phyloP scores from a whole-genome alignment of 2,797 vertebrate species.

The Miichthys miiuy region DNA sequence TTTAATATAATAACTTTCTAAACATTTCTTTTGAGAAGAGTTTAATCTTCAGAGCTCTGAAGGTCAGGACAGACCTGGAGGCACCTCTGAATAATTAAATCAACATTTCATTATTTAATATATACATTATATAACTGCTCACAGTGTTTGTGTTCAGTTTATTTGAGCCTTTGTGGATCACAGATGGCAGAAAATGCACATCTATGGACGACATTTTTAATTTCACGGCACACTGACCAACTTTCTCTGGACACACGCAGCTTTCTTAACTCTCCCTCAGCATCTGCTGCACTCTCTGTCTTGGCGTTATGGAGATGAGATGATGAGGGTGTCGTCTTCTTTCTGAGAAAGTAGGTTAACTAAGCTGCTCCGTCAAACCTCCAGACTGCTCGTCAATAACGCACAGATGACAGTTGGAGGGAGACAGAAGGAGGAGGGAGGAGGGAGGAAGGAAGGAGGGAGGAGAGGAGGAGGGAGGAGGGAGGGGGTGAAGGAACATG shows the following conservation, averaged over 20 bases:
- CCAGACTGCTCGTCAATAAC: constrained; percentile 43
- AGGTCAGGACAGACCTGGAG: too few species aligned
- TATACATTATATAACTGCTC: too few species aligned
- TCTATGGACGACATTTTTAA: background rate
- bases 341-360: constrained; percentile 73
- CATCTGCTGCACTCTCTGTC: constrained; percentile 53
- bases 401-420: constrained; percentile 54
- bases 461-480: constrained; percentile 3
- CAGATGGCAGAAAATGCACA: constrained; percentile 28
- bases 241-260: constrained; percentile 49
- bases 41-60: too few species aligned
- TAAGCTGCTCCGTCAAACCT: constrained; percentile 42
- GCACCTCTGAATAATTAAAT: too few species aligned
- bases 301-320: constrained; percentile 59
- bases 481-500: background rate
- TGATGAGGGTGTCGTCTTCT: constrained; percentile 36
- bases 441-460: background rate
- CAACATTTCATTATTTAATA: too few species aligned
- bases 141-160: background rate
- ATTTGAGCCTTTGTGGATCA: background rate
- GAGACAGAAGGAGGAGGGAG: constrained; percentile 29
- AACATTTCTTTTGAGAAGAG: too few species aligned
- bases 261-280: constrained; percentile 16
- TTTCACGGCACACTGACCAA: background rate
- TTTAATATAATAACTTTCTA: too few species aligned